Base-by-base conservation (phyloP, 2,113 vertebrate genomes). In the Pipra filicauda region DNA sequence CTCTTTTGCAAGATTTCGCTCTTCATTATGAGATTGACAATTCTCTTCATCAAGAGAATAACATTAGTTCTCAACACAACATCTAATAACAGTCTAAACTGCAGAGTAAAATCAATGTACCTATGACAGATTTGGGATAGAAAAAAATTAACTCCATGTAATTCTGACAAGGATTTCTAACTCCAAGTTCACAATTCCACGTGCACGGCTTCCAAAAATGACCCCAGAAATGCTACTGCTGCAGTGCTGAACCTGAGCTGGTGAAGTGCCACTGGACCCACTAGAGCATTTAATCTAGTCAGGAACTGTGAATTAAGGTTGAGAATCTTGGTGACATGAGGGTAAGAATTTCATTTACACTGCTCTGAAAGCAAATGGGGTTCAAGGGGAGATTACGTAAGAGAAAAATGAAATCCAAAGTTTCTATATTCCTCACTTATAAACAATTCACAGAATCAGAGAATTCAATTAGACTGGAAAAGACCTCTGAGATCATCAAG, bases 311-410 rank as follows among this genome's bases (percentile, higher is more conserved):
- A 88, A 54, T 9, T n/a, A 30, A 35, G 21, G 35, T 5, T 49
- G 66, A 18, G 44, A 52, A 61, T 62, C 49, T 54, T 49, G 24
- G 22, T 43, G 82, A 49, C 23, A 18, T 7, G 14, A 37, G 43
- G 12, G 31, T 54, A 84, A 30, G 16, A 75, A 72, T 64, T 84
- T 39, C 5, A 43, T 58, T 62, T 69, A 74, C 26, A 6, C 15
- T 35, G 61, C 11, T 18, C 41, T 27, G 28, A 69, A 89, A 92
- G 22, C 35, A 73, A 33, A 51, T 2, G 6, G 17, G 12, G 19
- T 19, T 44, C 27, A 44, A 77, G 27, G 11, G 8, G 11, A 80
- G 22, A n/a, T 55, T 6, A 52, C 0, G 0, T 62, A 66, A 78
- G 6, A 55, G 18, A 23, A 78, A 69, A 65, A 77, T 2, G 2